These are phyloP conservation scores for Drymodes brunneopygia DNA, from an alignment of 2,113 vertebrate species.

Conservation along the genomic window DNA sequence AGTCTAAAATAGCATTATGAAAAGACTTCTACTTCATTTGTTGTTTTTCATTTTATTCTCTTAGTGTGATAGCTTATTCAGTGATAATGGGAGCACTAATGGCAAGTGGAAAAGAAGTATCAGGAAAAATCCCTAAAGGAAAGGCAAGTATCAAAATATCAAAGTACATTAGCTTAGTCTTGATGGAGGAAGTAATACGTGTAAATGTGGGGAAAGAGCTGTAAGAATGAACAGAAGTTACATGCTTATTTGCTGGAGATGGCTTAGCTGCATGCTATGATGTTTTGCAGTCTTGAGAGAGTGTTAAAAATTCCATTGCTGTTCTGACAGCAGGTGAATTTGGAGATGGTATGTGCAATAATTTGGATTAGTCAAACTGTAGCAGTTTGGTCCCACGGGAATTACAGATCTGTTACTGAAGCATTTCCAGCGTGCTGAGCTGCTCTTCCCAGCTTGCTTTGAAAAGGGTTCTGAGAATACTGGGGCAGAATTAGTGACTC, in stretches of 20 bases:
- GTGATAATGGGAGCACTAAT: conserved; percentile 95
- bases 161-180: background rate
- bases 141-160: conserved; percentile 76
- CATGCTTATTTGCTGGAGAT: background rate
- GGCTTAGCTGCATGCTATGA: background rate
- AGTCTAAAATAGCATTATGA: background rate
- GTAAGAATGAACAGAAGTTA: background rate
- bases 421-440: background rate
- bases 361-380: background rate
- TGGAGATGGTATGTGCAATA: background rate
- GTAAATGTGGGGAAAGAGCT: background rate
- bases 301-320: background rate
- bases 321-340: background rate
- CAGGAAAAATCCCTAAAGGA: conserved; percentile 93
- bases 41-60: background rate
- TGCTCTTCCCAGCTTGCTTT: background rate
- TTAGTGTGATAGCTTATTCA: conserved; percentile 93
- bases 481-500: background rate
- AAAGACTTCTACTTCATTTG: background rate
- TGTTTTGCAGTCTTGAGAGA: background rate
- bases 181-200: background rate
- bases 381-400: background rate
- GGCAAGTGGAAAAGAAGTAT: conserved; percentile 95
- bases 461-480: background rate
- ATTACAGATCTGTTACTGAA: background rate